Evolutionary conservation across 2,888 invertebrate species (phyloP).

Genomic region (Nezara viridula): DNA sequence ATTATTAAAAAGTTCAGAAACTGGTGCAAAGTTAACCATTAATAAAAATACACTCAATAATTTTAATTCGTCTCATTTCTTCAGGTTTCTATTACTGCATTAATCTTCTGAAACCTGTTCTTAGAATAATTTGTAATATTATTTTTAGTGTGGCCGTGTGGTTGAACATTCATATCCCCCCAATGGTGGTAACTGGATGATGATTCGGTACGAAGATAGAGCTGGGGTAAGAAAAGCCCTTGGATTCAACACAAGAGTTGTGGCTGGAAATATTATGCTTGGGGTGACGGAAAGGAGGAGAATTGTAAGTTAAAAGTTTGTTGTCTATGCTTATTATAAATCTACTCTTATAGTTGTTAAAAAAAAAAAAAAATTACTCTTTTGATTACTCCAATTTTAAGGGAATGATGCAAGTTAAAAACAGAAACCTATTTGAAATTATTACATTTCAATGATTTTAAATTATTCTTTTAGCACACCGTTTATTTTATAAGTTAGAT

Average conservation of each 20-base stretch:
- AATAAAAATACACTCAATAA: no score
- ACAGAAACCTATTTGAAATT: no score
- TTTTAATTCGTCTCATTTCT: no score
- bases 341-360: background rate
- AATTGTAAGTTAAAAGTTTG: constrained; percentile 46
- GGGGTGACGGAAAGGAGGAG: constrained; percentile 55
- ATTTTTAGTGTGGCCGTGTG: constrained; percentile 55
- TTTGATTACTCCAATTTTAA: no score
- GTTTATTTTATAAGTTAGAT: no score
- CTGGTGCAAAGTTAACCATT: no score
- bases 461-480: no score
- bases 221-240: constrained; percentile 51
- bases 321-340: background rate
- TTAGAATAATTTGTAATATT: background rate
- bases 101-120: background rate
- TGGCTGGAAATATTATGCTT: constrained; percentile 56
- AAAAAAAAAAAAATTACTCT: no score
- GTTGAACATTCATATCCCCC: constrained; percentile 54
- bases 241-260: constrained; percentile 54
- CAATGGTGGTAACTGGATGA: constrained; percentile 55
- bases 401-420: no score
- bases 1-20: no score
- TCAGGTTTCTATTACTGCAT: no score
- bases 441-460: no score
- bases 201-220: constrained; percentile 53